Base-by-base conservation (phyloP, 2,888 invertebrate genomes). In the Apocheima hispidaria region DNA sequence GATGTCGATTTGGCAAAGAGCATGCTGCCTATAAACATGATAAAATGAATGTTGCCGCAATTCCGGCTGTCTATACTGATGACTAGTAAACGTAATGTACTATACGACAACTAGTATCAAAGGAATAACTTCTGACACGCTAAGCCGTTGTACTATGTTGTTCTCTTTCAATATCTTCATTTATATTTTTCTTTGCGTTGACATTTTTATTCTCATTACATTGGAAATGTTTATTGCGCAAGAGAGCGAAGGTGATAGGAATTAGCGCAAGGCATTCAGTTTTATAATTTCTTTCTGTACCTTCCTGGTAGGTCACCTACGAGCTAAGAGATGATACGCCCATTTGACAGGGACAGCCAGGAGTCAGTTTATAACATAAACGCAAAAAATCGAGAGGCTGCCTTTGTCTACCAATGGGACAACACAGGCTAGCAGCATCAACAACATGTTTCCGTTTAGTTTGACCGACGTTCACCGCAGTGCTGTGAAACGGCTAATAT, bases 1-100 rank as follows among this genome's bases (percentile, higher is more conserved):
- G 33, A 60, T 46, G 33, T 52, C 38, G 30, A 49, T 49, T 60
- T 53, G 58, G 56, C 50, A 30, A 4, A 30, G 53, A 51, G 26
- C 50, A 30, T 30, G 33, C 26, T 20, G 35, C 30, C 56, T 41
- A 41, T 54, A 62, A 54, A 55, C 36, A 4, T 6, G 36, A 38
- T 16, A 30, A n/a, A 20, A 30, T 5, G 23, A 28, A 30, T 16
- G 26, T 18, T 21, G 38, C 10, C 21, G 35, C 30, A n/a, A 10
- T 51, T 51, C 50, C 38, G 50, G 16, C 23, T 33, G 4, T 5
- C 28, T 7, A 6, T 28, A 10, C 44, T 28, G 43, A 44, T 20
- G 30, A 20, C 36, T n/a, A n/a, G 18, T 40, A 26, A 26, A 50
- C 26, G 26, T 33, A 21, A 35, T 26, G 33, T 20, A 35, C n/a